Conservation (phyloP, 2,888 invertebrate species). For the Ectemnius cavifrons region DNA sequence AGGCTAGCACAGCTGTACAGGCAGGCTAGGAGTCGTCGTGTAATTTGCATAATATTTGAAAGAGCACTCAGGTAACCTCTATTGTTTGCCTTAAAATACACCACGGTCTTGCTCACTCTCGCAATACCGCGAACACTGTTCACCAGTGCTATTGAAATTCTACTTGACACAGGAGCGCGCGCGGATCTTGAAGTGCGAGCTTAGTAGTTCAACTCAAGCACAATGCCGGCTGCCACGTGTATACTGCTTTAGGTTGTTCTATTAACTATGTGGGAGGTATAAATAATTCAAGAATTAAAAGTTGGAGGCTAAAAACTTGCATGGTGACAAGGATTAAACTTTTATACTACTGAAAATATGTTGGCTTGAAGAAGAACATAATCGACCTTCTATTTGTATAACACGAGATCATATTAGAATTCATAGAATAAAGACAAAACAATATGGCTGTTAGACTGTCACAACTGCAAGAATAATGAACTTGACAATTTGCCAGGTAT, state of each 20-base stretch:
- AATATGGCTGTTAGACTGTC: no score
- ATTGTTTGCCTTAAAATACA: not conserved
- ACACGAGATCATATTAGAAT: no score
- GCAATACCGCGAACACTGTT: not conserved
- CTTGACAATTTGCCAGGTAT: no score
- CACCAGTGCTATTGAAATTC: slow-evolving; percentile 2
- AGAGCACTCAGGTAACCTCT: not conserved
- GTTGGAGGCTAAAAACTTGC: not conserved
- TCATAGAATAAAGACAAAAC: no score
- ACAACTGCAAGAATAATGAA: no score
- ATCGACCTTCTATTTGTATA: no score
- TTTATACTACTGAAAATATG: no score
- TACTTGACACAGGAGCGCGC: not conserved
- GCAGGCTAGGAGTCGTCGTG: not conserved
- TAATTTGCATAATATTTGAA: slow-evolving; percentile 5
- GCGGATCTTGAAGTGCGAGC: not conserved
- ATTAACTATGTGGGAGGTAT: not conserved
- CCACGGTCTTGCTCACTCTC: not conserved
- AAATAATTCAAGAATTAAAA: not conserved
- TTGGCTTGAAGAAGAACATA: no score
- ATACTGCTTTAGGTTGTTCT: not conserved
- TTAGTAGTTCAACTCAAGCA: slow-evolving; percentile 4
- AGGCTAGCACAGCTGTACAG: not conserved
- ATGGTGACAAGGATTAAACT: no score
- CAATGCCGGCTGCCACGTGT: not conserved